Evolutionary conservation across 2,797 vertebrate genomes (phyloP), one percentile per base, ranked within the genome.

Genomic region (Halcyon smyrnensis): DNA sequence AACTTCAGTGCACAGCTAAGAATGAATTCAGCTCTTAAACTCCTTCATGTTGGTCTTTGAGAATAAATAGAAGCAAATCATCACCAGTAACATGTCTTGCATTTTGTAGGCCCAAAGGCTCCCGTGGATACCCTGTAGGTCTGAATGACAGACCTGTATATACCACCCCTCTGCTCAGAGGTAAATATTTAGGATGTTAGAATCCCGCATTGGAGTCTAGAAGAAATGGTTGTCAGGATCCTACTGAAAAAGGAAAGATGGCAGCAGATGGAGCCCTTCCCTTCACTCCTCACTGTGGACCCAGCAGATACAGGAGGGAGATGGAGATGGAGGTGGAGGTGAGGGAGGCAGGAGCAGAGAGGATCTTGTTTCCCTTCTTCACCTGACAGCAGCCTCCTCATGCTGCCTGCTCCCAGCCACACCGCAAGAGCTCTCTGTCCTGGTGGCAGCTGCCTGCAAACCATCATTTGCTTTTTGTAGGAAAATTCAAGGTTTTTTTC

Each of bases 1-100:
- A 15, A 71, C 46, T 80, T 90, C 69, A 70, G 69, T 36, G 80
- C 77, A 53, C 13, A n/a, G 65, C 81, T 90, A 54, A 90, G 88
- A 93, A 83, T 62, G 2, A 94, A 85, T 90, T 84, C 60, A 68
- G 64, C 43, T 27, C 16, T 84, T 93, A 79, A 96, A 77, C 76
- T 93, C 51, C 75, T 92, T 80, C 48, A 75, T 7, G 9, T 11
- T 4, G 20, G 14, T n/a, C 59, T 89, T 86, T 18, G 16, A 83
- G 85, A 85, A 89, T 53, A 89, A 73, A 57, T 83, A 89, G 67
- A 90, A 86, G 25, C 20, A 87, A 89, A 89, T 83, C 1, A 91
- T 85, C 2, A 81, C 41, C 36, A 36, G 41, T n/a, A 77, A 64
- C 16, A 39, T 11, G n/a, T 70, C 53, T 51, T 63, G 69, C 1